Conservation (phyloP, 2,113 vertebrate species). For the Shinisaurus crocodilurus region DNA sequence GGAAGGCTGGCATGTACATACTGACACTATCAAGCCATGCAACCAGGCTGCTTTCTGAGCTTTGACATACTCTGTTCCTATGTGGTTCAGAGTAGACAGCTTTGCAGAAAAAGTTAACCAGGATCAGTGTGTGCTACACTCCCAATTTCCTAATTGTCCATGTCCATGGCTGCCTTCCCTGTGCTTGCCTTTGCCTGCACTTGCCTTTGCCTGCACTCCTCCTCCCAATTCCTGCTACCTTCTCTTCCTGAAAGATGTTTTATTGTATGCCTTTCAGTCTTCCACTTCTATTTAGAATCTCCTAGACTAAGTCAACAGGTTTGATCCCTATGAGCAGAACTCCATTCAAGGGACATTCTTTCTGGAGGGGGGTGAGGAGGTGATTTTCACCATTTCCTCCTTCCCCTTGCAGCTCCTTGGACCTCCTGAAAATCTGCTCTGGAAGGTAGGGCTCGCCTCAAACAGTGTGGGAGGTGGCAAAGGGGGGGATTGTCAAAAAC, state of each 20-base stretch:
- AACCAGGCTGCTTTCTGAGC: neutral
- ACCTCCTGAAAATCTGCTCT: neutral
- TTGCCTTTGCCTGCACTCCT: neutral
- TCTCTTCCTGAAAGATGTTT: neutral
- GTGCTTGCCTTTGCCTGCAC: neutral
- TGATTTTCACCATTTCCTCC: neutral
- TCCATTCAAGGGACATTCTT: neutral
- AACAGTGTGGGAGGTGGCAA: no score
- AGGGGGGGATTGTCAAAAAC: neutral
- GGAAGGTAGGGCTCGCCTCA: no score
- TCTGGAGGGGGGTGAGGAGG: neutral
- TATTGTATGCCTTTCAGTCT: neutral
- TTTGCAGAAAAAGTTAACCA: neutral
- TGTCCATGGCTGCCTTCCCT: neutral
- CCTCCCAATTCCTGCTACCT: neutral
- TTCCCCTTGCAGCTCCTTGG: neutral
- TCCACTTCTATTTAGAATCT: neutral
- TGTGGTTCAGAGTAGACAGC: neutral
- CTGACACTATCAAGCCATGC: neutral
- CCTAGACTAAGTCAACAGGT: neutral
- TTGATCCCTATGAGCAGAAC: neutral
- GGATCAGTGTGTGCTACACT: neutral
- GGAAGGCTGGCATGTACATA: neutral
- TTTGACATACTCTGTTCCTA: neutral
- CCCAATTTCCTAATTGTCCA: neutral